Base-by-base conservation (phyloP, 2,888 invertebrate genomes). In the Eurytoma californica region DNA sequence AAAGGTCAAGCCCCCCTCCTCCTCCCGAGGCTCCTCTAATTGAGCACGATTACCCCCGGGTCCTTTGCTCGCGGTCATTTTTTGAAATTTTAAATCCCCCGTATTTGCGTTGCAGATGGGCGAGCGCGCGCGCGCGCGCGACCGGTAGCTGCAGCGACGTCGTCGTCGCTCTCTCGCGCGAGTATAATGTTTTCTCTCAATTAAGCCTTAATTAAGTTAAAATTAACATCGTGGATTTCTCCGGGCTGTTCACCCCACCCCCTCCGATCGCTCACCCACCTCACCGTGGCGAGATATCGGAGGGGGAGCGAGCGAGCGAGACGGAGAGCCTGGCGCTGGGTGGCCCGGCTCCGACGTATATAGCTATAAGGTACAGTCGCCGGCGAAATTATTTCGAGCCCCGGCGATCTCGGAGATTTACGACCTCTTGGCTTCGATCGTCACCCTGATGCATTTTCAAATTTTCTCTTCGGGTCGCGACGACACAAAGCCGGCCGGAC, bases 141-240 rank as follows among this genome's bases (percentile, higher is more conserved):
- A 39, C 60, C 16, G 28, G n/a, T 9, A 30, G n/a, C 16, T 7
- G n/a, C 28, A 24, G 18, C 39, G 47, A 39, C 63, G 30, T n/a
- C 63, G 18, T 63, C 61, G 61, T 28, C 14, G 61, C n/a, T 30
- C 9, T n/a, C 61, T n/a, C 30, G 30, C 39, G 39, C 61, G 16
- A 61, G 18, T 63, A 63, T 47, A 63, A 63, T 63, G 63, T 90
- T 90, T 90, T 89, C 89, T 89, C 90, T 90, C 90, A 90, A 90
- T 90, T 90, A 90, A 90, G 90, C 89, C 90, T 90, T 90, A 90
- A 90, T 90, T 90, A 90, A 90, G 90, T 90, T 89, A 90, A 90
- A 90, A 90, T 90, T 90, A 90, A 89, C 90, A 90, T 90, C 89
- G 87, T 86, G 88, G 86, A 89, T 87, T 88, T 87, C 88, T 86